Conservation (phyloP, 1,140 invertebrate species). For the Euura saliciscinereae region DNA sequence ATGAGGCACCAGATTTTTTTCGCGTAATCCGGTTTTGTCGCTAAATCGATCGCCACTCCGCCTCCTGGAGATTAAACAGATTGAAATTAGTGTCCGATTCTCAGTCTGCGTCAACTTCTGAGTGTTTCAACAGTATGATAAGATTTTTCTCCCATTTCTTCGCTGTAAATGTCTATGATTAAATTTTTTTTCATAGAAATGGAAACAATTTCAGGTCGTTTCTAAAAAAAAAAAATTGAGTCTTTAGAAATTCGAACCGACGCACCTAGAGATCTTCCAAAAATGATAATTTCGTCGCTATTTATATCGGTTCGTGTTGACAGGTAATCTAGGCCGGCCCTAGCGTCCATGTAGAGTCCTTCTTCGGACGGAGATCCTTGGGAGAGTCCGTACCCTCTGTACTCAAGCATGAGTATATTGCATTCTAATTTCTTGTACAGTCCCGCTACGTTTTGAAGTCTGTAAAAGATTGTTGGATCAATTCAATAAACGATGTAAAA, state of each 20-base stretch:
- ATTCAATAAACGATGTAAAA: too few relatives aligned
- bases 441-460: constrained; percentile 78
- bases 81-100: constrained; percentile 6
- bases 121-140: too few relatives aligned
- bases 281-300: constrained; percentile 85
- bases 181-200: too few relatives aligned
- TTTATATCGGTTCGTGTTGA: constrained; percentile 82
- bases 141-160: too few relatives aligned
- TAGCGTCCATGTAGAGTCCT: constrained; percentile 87
- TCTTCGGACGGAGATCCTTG: constrained; percentile 85
- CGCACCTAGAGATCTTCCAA: constrained; percentile 88
- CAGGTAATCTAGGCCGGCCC: constrained; percentile 86
- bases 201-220: constrained; percentile 18
- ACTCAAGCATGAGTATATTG: constrained; percentile 91
- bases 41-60: constrained; percentile 86
- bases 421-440: constrained; percentile 81
- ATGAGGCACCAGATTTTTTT: constrained; percentile 84
- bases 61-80: constrained; percentile 65
- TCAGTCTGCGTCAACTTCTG: too few relatives aligned
- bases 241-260: too few relatives aligned
- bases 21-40: constrained; percentile 72
- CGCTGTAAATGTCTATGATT: constrained; percentile 5
- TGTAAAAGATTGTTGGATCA: constrained; percentile 47
- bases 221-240: too few relatives aligned
- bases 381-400: constrained; percentile 93